These are phyloP conservation scores for Mactra quadrangularis DNA, from an alignment of 1,140 invertebrate genomes.

Conservation along the genomic window DNA sequence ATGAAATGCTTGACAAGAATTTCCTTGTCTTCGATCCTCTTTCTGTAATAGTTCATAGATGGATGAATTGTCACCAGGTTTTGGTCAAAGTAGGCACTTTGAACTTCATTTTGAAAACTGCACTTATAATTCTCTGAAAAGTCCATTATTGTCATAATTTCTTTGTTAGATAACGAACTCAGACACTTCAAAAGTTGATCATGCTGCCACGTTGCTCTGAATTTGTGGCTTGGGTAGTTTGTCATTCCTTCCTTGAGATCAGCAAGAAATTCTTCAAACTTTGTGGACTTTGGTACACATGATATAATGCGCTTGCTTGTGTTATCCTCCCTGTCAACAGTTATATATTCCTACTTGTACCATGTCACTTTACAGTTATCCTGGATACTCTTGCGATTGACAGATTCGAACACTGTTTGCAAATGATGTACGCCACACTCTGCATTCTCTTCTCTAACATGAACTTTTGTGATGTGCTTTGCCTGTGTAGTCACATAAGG, in stretches of 20 bases:
- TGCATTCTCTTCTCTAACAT: conserved; percentile 30
- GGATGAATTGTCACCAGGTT: conserved; percentile 26
- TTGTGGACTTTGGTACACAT: not conserved
- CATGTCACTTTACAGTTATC: conserved; percentile 4
- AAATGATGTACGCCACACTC: not conserved
- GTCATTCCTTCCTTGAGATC: conserved; percentile 5
- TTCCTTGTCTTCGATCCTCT: not conserved
- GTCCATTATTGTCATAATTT: conserved; percentile 22
- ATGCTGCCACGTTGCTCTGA: conserved; percentile 19
- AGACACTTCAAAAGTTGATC: conserved; percentile 16
- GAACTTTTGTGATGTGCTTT: not conserved
- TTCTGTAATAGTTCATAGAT: conserved; percentile 27
- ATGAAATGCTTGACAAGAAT: conserved; percentile 1
- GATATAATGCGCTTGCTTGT: conserved; percentile 4
- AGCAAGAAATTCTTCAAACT: not conserved
- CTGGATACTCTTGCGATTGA: not conserved
- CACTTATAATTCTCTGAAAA: conserved; percentile 34
- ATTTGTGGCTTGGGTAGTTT: conserved; percentile 21
- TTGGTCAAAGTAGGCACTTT: conserved; percentile 10
- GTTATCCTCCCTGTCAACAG: conserved; percentile 33
- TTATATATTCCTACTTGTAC: conserved; percentile 31
- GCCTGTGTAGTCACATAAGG: conserved; percentile 19
- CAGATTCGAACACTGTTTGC: not conserved
- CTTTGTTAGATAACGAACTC: not conserved
- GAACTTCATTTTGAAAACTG: conserved; percentile 33